These are phyloP conservation scores for Drosophila bocki DNA, from an alignment of 1,140 invertebrate species.

Conservation along the genomic window DNA sequence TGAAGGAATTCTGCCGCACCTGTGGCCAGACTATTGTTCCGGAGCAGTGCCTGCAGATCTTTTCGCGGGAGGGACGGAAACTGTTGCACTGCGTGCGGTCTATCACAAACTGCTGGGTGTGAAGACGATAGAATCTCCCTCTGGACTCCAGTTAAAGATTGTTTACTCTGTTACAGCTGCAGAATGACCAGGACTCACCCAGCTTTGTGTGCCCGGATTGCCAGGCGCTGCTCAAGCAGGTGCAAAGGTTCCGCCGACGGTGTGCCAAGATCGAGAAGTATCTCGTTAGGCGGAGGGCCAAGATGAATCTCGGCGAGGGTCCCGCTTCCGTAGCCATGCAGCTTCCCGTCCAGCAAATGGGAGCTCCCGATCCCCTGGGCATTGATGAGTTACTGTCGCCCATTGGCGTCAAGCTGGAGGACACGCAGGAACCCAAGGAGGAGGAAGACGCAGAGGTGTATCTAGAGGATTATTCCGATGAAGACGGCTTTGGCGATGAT, in stretches of 20 bases:
- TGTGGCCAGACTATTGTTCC: conserved; percentile 49
- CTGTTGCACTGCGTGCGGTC: conserved; percentile 46
- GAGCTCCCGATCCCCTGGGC: conserved; percentile 46
- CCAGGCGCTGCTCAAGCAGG: conserved; percentile 47
- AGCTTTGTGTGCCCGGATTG: conserved; percentile 50
- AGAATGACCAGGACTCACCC: conserved; percentile 47
- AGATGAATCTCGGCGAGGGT: conserved; percentile 5
- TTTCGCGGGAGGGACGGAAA: conserved; percentile 28
- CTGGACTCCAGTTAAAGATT: neutral
- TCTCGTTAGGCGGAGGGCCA: conserved; percentile 38
- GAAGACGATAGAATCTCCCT: neutral
- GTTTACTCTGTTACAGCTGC: conserved; percentile 32
- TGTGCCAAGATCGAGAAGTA: conserved; percentile 63
- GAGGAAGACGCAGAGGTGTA: neutral
- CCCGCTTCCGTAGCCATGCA: conserved; percentile 7
- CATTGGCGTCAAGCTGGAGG: conserved; percentile 27
- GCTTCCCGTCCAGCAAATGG: conserved; percentile 12
- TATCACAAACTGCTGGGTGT: conserved; percentile 68
- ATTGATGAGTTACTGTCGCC: conserved; percentile 30
- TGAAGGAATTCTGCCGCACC: conserved; percentile 64
- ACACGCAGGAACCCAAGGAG: conserved; percentile 1
- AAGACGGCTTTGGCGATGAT: conserved; percentile 11
- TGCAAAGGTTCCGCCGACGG: conserved; percentile 56
- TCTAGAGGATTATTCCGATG: conserved; percentile 6
- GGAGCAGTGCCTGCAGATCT: conserved; percentile 49